Evolutionary conservation across 92 coral and sea anemone genomes (phyloP), one percentile per base, ranked within the genome.

Genomic region (Epizoanthus ramosus): DNA sequence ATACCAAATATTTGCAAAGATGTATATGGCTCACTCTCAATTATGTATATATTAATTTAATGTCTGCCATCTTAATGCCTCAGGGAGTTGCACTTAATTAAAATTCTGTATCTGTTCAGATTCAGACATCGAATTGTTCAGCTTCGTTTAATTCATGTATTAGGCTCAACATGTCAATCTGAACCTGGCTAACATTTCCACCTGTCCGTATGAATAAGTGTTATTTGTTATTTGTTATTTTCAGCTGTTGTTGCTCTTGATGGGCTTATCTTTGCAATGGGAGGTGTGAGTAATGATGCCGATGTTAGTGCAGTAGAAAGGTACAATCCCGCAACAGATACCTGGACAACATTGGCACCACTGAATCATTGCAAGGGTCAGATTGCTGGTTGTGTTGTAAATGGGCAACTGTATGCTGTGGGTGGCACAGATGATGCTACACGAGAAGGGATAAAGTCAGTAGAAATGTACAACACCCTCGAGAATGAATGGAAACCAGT

Each of bases 391-490:
- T 71, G 88, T 88, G 88, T 88, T 57, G 53, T 88, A 68, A 74
- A 64, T 84, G 91, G 88, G 45, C 84, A 85, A 70, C 68, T 88
- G 24, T 88, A 88, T 79, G 88, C 63, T n/a, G 63, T 84, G 33
- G 88, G 91, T 15, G 91, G 91, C 37, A 76, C 79, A 5, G 91
- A 88, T 84, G 91, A 88, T 77, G 58, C 12, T 8, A 82, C 80
- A 8, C 80, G 91, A 31, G 80, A 88, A 71, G 91, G 91, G 23
- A 69, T 88, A 59, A 88, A 88, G 85, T 75, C 85, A n/a, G 91
- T 88, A 60, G 91, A 88, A 71, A 83, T 28, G 75, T 88, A 88
- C 85, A 53, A 71, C 17, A 85, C 91, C 0, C 39, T 69, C 69
- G 75, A 68, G 23, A 79, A 88, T 84, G 67, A 77, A 14, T 88